A percentile compares a stretch with the other conserved stretches of the same genome.
Conservation (phyloP, 2,888 invertebrate species). For the Andrena chrysosceles region DNA sequence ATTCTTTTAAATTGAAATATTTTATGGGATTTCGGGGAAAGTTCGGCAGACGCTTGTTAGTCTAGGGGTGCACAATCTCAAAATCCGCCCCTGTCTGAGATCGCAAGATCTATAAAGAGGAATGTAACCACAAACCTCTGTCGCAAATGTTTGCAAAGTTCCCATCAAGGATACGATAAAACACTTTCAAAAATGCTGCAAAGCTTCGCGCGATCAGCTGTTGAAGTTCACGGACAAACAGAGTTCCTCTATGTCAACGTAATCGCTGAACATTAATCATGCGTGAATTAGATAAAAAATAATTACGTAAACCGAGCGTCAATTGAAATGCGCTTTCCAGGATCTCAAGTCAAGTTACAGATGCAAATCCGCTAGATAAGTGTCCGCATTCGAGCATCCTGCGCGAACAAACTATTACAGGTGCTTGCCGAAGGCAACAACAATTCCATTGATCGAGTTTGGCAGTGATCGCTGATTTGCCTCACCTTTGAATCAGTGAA, state of each 20-base stretch:
- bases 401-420: background rate
- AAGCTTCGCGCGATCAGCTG: background rate
- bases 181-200: background rate
- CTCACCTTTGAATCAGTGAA: background rate
- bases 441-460: no score
- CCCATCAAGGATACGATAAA: background rate
- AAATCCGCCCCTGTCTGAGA: no score
- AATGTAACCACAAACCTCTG: no score
- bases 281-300: constrained; percentile 31
- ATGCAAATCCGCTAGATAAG: constrained; percentile 11
- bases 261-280: constrained; percentile 25
- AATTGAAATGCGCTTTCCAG: constrained; percentile 33
- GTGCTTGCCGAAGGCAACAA: background rate
- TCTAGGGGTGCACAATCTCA: no score
- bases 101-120: no score
- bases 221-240: constrained; percentile 28
- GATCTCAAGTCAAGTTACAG: constrained; percentile 12
- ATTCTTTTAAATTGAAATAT: no score
- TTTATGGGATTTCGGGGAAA: no score
- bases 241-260: constrained; percentile 14
- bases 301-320: constrained; percentile 26
- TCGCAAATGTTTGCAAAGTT: background rate
- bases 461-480: background rate
- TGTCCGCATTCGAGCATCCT: background rate
- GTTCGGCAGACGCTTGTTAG: no score